A percentile compares a stretch with the other conserved stretches of the same genome.
Evolutionary conservation across 2,113 vertebrate genomes (phyloP).

Genomic region (Psittacula cyanocephala): DNA sequence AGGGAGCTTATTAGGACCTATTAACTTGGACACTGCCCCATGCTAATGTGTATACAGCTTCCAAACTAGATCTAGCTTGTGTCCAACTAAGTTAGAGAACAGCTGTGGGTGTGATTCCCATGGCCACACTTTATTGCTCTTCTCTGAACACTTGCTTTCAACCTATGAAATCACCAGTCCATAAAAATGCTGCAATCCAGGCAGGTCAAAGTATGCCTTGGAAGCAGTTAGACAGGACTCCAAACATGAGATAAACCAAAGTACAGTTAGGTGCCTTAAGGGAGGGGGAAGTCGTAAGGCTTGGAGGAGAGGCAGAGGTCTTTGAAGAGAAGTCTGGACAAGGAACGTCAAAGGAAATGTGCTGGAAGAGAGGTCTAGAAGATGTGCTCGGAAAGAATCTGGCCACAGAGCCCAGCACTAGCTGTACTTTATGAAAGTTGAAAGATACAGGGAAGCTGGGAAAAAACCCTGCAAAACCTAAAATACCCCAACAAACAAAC

Average conservation of each 20-base stretch:
- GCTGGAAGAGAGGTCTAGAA: neutral
- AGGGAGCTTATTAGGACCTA: neutral
- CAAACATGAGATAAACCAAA: neutral
- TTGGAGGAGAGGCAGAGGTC: neutral
- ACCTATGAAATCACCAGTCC: neutral
- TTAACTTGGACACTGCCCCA: neutral
- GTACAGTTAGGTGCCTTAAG: no score
- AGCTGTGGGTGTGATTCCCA: accelerated
- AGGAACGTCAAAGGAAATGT: neutral
- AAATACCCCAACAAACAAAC: neutral
- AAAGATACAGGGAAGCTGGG: neutral
- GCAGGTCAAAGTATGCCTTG: neutral
- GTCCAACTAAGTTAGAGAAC: neutral
- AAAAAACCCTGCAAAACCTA: neutral
- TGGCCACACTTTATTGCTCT: no score
- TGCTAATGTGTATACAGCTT: neutral
- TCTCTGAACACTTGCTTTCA: neutral
- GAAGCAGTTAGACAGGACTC: neutral
- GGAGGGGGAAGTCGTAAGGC: neutral
- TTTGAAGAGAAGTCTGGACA: neutral
- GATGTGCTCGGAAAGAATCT: neutral
- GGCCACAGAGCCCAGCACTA: neutral
- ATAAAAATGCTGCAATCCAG: neutral
- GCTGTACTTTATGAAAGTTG: neutral
- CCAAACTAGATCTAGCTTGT: neutral